Base-by-base conservation (phyloP, 64 coral and sea anemone species). In the Stichodactyla helianthus region DNA sequence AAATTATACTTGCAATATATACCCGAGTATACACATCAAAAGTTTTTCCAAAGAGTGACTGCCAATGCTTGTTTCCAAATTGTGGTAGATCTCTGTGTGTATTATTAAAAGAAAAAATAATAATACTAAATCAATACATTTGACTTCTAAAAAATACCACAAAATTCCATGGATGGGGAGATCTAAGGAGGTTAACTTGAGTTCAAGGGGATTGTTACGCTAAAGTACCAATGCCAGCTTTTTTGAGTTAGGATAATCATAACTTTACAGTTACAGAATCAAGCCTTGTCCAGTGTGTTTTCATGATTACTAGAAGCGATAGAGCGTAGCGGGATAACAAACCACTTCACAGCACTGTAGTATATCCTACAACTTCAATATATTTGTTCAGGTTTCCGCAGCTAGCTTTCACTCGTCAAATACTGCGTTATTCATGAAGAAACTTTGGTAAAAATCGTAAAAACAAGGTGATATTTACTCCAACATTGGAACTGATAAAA, bases 1-100 rank as follows among this genome's bases (percentile, higher is more conserved):
- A 8, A 83, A n/a, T 6, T 16, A 58, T 52, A 35, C 2, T 51
- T 19, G 14, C 35, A 13, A 62, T 51, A 53, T 25, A 51, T 87
- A 98, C 96, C 87, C 89, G 92, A 2, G 96, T 95, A 55, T 98
- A 98, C 16, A 98, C 90, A 83, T 98, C 96, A 92, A 98, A 98
- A 7, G 93, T 94, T 95, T 89, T 98, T 11, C 96, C 96, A 95
- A 98, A 98, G 27, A 95, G 96, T 22, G 90, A 92, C 79, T 98
- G 96, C 96, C 96, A 98, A 74, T 94, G 90, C 44, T 98, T 98
- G 55, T 88, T 85, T 18, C 96, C 96, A 93, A 98, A 98, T 53
- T 98, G 96, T 17, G 96, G 96, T 4, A 98, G 88, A 76, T 98
- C 96, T 81, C 96, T 98, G 58, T n/a, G n/a, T n/a, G n/a, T 58